Percentiles rank a stretch among this genome's conserved stretches.
Conservation (phyloP, 53 echinoderm and acorn worm species). For the Astropecten irregularis region DNA sequence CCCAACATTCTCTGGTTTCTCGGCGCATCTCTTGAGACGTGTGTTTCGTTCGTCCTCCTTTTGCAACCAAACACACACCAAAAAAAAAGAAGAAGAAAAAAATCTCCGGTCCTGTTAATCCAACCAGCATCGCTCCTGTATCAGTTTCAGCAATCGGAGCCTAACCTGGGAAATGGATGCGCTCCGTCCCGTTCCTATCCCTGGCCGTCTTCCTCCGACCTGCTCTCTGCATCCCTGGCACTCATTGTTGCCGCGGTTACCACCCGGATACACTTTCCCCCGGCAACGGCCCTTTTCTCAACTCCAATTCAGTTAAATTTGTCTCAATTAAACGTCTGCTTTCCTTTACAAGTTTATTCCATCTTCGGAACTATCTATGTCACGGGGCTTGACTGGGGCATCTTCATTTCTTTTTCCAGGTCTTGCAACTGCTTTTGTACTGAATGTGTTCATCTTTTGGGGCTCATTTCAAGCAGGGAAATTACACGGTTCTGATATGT, state of each 20-base stretch:
- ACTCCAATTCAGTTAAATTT: constrained; percentile 8
- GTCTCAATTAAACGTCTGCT: constrained; percentile 5
- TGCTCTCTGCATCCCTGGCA: background rate
- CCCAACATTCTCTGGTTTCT: background rate
- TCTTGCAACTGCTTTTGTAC: too few relatives aligned
- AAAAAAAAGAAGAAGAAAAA: too few relatives aligned
- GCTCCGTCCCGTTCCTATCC: background rate
- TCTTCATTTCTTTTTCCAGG: too few relatives aligned
- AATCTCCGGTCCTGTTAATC: constrained; percentile 30
- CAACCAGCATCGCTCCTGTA: constrained; percentile 31
- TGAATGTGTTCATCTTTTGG: too few relatives aligned
- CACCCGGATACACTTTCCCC: background rate
- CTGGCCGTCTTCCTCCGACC: background rate
- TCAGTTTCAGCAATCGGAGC: constrained; percentile 41
- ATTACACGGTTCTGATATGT: too few relatives aligned
- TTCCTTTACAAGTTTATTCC: background rate
- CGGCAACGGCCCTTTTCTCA: background rate
- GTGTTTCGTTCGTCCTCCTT: background rate
- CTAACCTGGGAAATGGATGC: constrained; percentile 34
- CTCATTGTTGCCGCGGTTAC: too few relatives aligned
- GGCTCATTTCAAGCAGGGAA: too few relatives aligned
- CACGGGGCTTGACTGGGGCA: background rate
- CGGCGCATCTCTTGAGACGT: constrained; percentile 12
- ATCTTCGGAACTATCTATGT: background rate
- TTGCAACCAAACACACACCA: constrained; percentile 26